These are phyloP conservation scores for Chaenogobius annularis DNA, from an alignment of 2,113 vertebrate species.

Conservation along the genomic window DNA sequence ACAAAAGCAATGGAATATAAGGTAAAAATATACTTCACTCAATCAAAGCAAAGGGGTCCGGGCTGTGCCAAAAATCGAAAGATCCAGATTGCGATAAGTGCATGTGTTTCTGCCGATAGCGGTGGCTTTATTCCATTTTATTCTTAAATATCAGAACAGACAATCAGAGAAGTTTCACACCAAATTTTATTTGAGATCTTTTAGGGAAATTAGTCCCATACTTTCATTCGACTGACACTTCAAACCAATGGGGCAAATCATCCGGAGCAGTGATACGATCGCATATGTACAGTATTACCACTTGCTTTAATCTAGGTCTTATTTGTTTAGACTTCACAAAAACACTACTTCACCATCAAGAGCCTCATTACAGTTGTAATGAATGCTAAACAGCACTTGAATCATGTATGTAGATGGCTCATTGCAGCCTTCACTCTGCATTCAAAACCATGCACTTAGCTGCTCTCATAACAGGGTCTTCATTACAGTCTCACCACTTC, in stretches of 20 bases:
- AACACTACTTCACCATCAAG: conserved; percentile 7
- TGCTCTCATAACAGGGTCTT: conserved; percentile 31
- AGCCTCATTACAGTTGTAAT: conserved; percentile 8
- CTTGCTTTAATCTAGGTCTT: background rate
- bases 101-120: too few relatives aligned
- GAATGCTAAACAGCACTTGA: background rate
- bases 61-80: too few relatives aligned
- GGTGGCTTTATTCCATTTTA: too few relatives aligned
- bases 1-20: background rate
- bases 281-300: too few relatives aligned
- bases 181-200: too few relatives aligned
- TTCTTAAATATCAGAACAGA: too few relatives aligned
- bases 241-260: background rate
- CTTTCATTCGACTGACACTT: too few relatives aligned
- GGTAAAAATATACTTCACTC: background rate
- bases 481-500: conserved; percentile 38
- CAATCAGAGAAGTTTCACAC: too few relatives aligned
- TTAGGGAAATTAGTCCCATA: too few relatives aligned
- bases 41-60: too few relatives aligned
- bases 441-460: conserved; percentile 7
- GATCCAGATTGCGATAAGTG: too few relatives aligned
- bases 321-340: background rate
- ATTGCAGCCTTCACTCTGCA: conserved; percentile 8
- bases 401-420: conserved; percentile 12
- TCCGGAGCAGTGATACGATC: background rate